Conservation (phyloP, 2,888 invertebrate species). For the Lasioglossum figueresi region DNA sequence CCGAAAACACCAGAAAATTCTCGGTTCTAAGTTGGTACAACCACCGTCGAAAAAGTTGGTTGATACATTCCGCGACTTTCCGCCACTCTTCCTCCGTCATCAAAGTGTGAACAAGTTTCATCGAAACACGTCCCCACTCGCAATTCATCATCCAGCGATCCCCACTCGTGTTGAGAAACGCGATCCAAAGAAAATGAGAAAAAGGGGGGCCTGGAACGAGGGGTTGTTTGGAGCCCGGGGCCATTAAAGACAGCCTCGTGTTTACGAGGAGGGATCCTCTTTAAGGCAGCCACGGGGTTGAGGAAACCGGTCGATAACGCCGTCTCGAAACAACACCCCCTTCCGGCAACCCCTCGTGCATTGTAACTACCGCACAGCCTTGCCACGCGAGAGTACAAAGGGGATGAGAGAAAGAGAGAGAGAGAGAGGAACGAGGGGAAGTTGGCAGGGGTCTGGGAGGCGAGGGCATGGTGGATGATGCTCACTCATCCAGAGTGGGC, state of each 20-base stretch:
- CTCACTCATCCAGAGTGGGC: constrained; percentile 67
- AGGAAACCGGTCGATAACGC: constrained; percentile 73
- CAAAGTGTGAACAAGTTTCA: not conserved
- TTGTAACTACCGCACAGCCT: constrained; percentile 67
- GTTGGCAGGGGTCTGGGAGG: not conserved
- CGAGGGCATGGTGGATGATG: constrained; percentile 48
- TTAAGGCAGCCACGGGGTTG: constrained; percentile 68
- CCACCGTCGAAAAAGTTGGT: not conserved
- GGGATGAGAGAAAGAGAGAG: constrained; percentile 2
- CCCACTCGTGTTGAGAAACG: not conserved
- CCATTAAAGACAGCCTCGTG: constrained; percentile 63
- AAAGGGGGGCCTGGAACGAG: not conserved
- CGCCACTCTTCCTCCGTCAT: not conserved
- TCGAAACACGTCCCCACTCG: not conserved
- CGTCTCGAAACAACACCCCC: constrained; percentile 75
- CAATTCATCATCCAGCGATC: not conserved
- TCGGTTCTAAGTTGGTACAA: not conserved
- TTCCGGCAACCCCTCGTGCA: constrained; percentile 58
- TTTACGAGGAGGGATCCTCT: constrained; percentile 67
- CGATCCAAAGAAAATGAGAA: not conserved
- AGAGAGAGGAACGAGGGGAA: constrained; percentile 9
- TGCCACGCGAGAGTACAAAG: constrained; percentile 55
- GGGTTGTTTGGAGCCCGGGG: not conserved
- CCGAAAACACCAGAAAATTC: not conserved
- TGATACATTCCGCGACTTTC: not conserved